Base-by-base conservation (phyloP, 2,888 invertebrate genomes). In the Drosophila rubida region DNA sequence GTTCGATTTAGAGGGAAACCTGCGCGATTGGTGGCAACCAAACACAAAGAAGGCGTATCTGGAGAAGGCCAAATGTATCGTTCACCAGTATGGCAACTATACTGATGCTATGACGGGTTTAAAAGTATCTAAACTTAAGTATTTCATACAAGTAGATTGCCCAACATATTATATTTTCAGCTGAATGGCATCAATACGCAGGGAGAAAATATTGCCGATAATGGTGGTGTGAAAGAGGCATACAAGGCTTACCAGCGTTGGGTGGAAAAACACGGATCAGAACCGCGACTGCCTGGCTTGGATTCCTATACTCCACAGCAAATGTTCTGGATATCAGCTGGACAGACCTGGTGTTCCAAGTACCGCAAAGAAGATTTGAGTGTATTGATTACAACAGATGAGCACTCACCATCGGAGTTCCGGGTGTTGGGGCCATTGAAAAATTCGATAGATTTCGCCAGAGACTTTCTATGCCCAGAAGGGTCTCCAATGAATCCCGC, bases 201-300 rank as follows among this genome's bases (percentile, higher is more conserved):
- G 92, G 97, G 97, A 11, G 98, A 98, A 91, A 98, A 98, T 90
- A 98, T 98, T 60, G 98, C 98, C 0, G 98, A 98, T 91, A 98
- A 98, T 89, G 98, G 97, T 2, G 98, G 98, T 0, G 94, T 98
- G 72, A 98, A 97, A 90, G 96, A 97, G 90, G 96, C 98, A 0
- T 98, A 97, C 91, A 93, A 94, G 68, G 97, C 97, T 0, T 97
- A 97, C 91, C 93, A 94, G 46, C 94, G 94, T 8, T 97, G 96
- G 96, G 94, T 93, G 0, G 92, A 93, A 19, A 93, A 95, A 7
- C 94, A 96, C 87, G 94, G 94, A 0, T 92, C 92, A 0, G 96
- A 97, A 84, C 91, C 92, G 0, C 92, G 93, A 49, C 92, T 97
- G 27, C 97, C 97, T 0, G 97, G 96, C 0, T 92, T 97, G 0